Conservation (phyloP, 2,888 invertebrate genomes). For the Saturnia pavonia region DNA sequence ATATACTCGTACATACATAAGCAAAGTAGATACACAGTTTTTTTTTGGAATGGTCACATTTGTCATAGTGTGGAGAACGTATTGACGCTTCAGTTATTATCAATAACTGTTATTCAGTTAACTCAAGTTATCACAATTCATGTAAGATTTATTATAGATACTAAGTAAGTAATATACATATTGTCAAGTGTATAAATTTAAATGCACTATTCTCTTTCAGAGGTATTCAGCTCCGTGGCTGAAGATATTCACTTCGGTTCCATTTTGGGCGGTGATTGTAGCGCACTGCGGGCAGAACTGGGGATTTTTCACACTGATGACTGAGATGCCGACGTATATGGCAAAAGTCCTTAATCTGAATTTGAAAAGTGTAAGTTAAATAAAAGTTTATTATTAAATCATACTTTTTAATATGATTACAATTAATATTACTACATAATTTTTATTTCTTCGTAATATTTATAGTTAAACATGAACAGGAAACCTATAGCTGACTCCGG, state of each 20-base stretch:
- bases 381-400: neutral
- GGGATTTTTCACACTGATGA: slow-evolving; percentile 85
- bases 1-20: too few species aligned
- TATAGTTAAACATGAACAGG: neutral
- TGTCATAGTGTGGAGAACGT: too few species aligned
- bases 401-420: neutral
- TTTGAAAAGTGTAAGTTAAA: slow-evolving; percentile 67
- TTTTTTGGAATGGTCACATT: too few species aligned
- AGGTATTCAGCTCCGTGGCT: slow-evolving; percentile 74
- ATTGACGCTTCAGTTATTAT: too few species aligned
- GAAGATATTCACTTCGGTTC: slow-evolving; percentile 78
- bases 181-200: neutral
- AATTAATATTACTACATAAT: neutral
- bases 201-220: slow-evolving; percentile 25
- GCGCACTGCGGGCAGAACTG: slow-evolving; percentile 84
- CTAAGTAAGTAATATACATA: too few species aligned
- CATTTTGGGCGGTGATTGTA: slow-evolving; percentile 76
- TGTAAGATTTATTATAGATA: too few species aligned
- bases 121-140: too few species aligned
- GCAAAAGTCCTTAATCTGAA: slow-evolving; percentile 77
- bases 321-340: slow-evolving; percentile 85
- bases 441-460: neutral
- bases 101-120: too few species aligned
- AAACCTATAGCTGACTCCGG: too few species aligned
- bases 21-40: too few species aligned